Evolutionary conservation across 1,140 invertebrate genomes (phyloP).

Genomic region (Vanessa atalanta): DNA sequence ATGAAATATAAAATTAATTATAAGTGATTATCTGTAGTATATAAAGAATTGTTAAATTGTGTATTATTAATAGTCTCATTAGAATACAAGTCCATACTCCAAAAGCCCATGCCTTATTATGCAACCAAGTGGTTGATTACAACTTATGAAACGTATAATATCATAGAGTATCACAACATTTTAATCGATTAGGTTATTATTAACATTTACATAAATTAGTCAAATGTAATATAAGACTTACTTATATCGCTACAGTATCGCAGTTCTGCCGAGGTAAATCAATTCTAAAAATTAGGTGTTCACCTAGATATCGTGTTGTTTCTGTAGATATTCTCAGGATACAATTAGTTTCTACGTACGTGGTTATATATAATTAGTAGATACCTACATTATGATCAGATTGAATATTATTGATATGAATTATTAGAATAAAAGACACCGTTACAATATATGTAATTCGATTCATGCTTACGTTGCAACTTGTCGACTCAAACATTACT

Average conservation of each 20-base stretch:
- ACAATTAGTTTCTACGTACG: too few species aligned
- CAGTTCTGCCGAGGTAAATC: not conserved
- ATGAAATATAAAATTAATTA: conserved; percentile 1
- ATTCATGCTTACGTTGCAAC: conserved; percentile 3
- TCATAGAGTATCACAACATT: not conserved
- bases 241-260: not conserved
- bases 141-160: not conserved
- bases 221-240: not conserved
- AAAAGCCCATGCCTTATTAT: conserved; percentile 9
- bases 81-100: not conserved
- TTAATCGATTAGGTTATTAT: not conserved
- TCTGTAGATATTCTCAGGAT: not conserved
- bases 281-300: conserved; percentile 8
- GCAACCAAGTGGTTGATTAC: not conserved
- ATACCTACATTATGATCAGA: too few species aligned
- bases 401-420: too few species aligned
- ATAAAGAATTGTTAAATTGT: not conserved
- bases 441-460: not conserved
- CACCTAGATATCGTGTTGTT: not conserved
- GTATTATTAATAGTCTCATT: not conserved
- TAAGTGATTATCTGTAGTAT: conserved; percentile 10
- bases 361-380: too few species aligned
- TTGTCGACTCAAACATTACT: conserved; percentile 19
- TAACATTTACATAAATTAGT: not conserved
- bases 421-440: not conserved